These are phyloP conservation scores for Pluvianellus socialis DNA, from an alignment of 2,113 vertebrate genomes.

Conservation along the genomic window DNA sequence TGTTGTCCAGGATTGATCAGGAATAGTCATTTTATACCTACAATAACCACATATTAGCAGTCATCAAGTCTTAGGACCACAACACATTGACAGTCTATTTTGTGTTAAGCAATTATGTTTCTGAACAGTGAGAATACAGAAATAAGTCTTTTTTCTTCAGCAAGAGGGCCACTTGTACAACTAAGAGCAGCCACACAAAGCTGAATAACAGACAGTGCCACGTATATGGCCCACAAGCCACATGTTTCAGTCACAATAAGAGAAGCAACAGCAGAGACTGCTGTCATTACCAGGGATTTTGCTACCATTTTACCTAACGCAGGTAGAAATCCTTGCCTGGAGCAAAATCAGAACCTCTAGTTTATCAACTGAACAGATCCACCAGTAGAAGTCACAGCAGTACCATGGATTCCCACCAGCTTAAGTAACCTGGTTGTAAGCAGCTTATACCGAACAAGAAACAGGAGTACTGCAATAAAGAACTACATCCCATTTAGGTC, in stretches of 20 bases:
- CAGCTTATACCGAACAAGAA: neutral
- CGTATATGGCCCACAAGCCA: neutral
- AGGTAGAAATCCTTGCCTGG: neutral
- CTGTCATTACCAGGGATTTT: neutral
- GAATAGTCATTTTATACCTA: neutral
- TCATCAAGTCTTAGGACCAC: neutral
- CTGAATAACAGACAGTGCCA: neutral
- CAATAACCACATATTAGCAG: rapidly evolving
- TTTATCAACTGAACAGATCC: neutral
- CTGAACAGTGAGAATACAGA: neutral
- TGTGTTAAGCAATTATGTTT: neutral
- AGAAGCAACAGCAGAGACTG: neutral
- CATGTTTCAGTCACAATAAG: neutral
- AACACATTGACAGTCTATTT: neutral
- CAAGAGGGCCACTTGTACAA: neutral
- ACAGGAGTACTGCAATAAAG: neutral
- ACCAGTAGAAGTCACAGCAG: neutral
- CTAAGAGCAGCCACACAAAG: neutral
- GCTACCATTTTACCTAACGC: neutral
- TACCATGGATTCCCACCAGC: neutral
- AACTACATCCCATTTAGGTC: neutral
- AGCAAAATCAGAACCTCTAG: neutral
- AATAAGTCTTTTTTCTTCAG: neutral
- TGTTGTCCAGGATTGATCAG: neutral
- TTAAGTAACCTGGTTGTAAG: neutral